phyloP scores from a whole-genome alignment of 2,888 invertebrate species.

The Melieria crassipennis region DNA sequence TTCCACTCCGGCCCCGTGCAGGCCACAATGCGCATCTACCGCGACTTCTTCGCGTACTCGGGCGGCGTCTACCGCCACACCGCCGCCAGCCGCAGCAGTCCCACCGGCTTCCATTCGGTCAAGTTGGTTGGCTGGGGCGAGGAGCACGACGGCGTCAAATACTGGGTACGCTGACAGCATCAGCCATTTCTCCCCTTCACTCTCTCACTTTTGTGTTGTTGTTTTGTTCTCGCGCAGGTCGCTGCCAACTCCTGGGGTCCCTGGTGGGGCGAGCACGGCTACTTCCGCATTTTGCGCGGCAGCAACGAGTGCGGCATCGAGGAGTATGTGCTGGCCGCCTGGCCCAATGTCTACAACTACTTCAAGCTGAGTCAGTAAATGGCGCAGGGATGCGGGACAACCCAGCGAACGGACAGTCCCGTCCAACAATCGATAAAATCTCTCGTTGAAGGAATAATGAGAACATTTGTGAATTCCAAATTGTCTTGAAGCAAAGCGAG shows the following conservation, averaged over 20 bases:
- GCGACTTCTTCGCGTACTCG: conserved; percentile 92
- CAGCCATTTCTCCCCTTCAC: conserved; percentile 11
- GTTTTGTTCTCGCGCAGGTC: conserved; percentile 70
- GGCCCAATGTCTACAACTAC: conserved; percentile 67
- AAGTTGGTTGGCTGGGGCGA: conserved; percentile 94
- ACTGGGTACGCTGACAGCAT: conserved; percentile 76
- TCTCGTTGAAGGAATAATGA: too few species aligned
- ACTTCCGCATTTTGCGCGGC: conserved; percentile 87
- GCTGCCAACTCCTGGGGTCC: conserved; percentile 95
- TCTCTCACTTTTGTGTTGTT: background rate
- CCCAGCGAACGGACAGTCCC: conserved; percentile 10
- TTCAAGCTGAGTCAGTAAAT: conserved; percentile 41
- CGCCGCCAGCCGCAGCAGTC: conserved; percentile 68
- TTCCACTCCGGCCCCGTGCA: conserved; percentile 91
- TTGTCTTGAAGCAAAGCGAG: too few species aligned
- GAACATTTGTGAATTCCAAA: too few species aligned
- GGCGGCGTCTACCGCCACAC: conserved; percentile 83
- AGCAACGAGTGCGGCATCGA: conserved; percentile 90
- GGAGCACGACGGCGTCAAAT: conserved; percentile 74
- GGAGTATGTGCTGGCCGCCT: conserved; percentile 84
- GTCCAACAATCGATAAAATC: background rate
- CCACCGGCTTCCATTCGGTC: conserved; percentile 87
- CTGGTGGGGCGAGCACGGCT: conserved; percentile 92
- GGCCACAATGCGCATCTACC: conserved; percentile 89
- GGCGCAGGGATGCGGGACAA: background rate